Conservation (phyloP, 2,797 vertebrate species). For the Harpagifer antarcticus region DNA sequence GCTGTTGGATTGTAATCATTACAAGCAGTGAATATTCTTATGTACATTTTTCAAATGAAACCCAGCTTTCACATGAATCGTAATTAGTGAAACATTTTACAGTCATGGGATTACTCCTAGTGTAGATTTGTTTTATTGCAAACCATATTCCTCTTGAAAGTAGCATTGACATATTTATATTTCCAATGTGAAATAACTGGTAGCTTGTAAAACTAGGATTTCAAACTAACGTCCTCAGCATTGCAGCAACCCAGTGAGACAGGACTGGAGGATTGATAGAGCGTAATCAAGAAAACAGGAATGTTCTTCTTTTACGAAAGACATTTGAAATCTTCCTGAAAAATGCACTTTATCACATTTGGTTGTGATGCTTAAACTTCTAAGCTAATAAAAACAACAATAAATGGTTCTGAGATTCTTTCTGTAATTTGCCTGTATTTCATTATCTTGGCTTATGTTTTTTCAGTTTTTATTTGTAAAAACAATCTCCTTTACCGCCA, state of each 20-base stretch:
- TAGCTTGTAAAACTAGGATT: slow-evolving; percentile 25
- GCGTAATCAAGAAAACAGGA: not conserved
- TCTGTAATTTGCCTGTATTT: not conserved
- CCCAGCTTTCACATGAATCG: not conserved
- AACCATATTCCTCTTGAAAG: slow-evolving; percentile 10
- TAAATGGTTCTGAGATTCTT: not conserved
- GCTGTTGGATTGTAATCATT: slow-evolving; percentile 14
- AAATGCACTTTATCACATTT: not conserved
- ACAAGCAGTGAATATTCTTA: slow-evolving; percentile 6
- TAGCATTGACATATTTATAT: slow-evolving; percentile 9
- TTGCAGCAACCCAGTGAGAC: slow-evolving; percentile 14
- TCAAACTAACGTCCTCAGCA: slow-evolving; percentile 21
- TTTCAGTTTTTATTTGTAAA: no score
- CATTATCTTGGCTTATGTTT: no score
- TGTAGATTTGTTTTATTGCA: slow-evolving; percentile 17
- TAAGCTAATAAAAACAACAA: slow-evolving; percentile 7
- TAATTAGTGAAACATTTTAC: slow-evolving; percentile 31
- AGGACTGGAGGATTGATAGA: not conserved
- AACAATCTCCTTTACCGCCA: no score
- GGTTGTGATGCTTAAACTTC: not conserved
- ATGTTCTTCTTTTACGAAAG: not conserved
- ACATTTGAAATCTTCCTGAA: not conserved
- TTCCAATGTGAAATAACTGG: slow-evolving; percentile 18
- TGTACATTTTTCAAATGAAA: slow-evolving; percentile 25
- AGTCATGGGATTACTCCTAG: slow-evolving; percentile 27